Evolutionary conservation across 1,140 invertebrate genomes (phyloP).

Genomic region (Aphaenogaster ashmeadi): DNA sequence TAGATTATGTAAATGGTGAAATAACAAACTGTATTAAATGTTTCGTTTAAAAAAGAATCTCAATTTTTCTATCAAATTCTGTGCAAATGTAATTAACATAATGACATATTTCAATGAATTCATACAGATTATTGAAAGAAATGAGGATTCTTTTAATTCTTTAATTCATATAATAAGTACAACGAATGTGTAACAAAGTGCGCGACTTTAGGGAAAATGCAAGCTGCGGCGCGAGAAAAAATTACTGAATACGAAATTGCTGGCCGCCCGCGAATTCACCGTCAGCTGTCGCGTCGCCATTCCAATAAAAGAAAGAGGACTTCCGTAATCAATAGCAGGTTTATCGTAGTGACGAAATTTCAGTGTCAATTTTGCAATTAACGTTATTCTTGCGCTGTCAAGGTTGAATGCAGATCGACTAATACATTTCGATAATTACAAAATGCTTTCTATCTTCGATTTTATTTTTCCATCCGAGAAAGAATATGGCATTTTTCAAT

Average conservation of each 20-base stretch:
- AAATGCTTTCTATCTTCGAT: neutral
- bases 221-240: neutral
- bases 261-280: neutral
- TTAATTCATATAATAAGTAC: neutral
- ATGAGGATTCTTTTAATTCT: neutral
- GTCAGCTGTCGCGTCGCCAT: neutral
- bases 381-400: neutral
- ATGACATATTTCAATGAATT: neutral
- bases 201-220: neutral
- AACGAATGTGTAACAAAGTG: slow-evolving; percentile 3
- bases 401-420: neutral
- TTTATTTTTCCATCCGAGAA: neutral
- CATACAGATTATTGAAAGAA: neutral
- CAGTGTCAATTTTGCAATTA: slow-evolving; percentile 6
- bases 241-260: slow-evolving; percentile 10
- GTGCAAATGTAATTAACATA: neutral
- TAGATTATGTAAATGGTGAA: neutral
- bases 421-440: neutral
- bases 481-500: neutral
- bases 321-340: slow-evolving; percentile 15
- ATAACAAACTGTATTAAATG: neutral
- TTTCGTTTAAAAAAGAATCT: neutral
- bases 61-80: neutral
- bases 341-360: slow-evolving; percentile 10
- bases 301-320: slow-evolving; percentile 35